phyloP scores from a whole-genome alignment of 2,113 vertebrate species.

The Psammodynastes pulverulentus region DNA sequence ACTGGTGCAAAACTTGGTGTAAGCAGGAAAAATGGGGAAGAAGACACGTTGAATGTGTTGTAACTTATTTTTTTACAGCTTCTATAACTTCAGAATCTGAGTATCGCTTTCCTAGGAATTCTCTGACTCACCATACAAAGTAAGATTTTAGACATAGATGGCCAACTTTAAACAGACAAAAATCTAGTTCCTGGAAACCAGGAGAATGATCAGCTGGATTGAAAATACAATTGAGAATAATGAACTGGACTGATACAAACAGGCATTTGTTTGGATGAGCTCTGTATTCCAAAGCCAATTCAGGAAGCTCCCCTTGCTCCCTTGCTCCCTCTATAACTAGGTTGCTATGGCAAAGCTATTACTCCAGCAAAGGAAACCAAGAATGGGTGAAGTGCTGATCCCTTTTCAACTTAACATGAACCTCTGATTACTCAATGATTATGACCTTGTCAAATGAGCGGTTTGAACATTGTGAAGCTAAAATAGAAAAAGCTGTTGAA shows the following conservation, averaged over 20 bases:
- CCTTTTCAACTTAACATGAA: conserved; percentile 57
- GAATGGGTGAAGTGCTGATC: conserved; percentile 59
- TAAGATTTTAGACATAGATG: no score
- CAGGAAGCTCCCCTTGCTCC: conserved; percentile 49
- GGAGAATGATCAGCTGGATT: background rate
- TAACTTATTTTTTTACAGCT: background rate
- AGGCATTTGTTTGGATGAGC: conserved; percentile 52
- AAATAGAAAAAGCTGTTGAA: background rate
- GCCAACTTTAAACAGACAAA: background rate
- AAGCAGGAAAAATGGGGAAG: background rate
- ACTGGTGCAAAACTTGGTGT: background rate
- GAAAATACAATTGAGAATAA: background rate
- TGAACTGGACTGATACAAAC: background rate
- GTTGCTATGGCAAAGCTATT: conserved; percentile 75
- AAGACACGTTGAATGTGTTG: background rate
- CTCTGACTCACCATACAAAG: background rate
- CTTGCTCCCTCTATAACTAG: conserved; percentile 51
- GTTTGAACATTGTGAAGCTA: conserved; percentile 36
- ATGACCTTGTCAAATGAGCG: conserved; percentile 40
- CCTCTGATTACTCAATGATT: conserved; percentile 60
- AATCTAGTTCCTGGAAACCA: background rate
- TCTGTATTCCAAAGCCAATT: conserved; percentile 57
- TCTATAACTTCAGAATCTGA: background rate
- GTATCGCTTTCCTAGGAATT: background rate
- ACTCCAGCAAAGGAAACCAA: conserved; percentile 57